Percentiles rank a stretch among this genome's conserved stretches.
Conservation (phyloP, 2,888 invertebrate species). For the Microplitis manilae region DNA sequence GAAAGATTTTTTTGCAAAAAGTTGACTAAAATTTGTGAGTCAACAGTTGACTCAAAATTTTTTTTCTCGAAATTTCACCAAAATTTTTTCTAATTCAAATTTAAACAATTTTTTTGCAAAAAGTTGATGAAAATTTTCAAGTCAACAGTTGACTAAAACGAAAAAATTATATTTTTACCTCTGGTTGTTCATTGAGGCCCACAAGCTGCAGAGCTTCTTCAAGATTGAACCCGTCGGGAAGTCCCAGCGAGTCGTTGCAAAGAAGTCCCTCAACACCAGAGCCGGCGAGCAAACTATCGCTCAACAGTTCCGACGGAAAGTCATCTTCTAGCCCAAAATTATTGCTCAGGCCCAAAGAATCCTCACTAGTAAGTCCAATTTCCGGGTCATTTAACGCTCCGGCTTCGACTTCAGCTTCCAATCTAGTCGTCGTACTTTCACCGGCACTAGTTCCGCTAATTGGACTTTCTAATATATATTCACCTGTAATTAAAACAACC, state of each 20-base stretch:
- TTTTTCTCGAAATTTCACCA: no score
- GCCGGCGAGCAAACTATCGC: slow-evolving; percentile 60
- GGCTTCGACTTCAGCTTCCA: no score
- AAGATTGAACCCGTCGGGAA: slow-evolving; percentile 78
- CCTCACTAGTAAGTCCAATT: slow-evolving; percentile 61
- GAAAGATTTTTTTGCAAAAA: no score
- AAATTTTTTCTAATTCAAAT: no score
- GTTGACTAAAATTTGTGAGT: no score
- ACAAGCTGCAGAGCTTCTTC: slow-evolving; percentile 83
- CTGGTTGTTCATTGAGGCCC: slow-evolving; percentile 78
- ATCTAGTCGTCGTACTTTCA: slow-evolving; percentile 45
- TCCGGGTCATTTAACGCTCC: slow-evolving; percentile 56
- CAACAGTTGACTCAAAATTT: no score
- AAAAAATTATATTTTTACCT: slow-evolving; percentile 65
- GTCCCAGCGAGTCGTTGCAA: slow-evolving; percentile 70
- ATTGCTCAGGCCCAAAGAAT: slow-evolving; percentile 65
- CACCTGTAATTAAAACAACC: slow-evolving; percentile 62
- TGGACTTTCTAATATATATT: slow-evolving; percentile 69
- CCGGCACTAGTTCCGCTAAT: slow-evolving; percentile 49
- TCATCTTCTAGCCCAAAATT: slow-evolving; percentile 67
- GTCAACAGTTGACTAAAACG: neutral
- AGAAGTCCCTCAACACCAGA: slow-evolving; percentile 65
- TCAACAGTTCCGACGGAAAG: slow-evolving; percentile 65
- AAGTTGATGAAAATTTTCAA: no score
- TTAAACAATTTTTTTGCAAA: no score